Evolutionary conservation across 2,797 vertebrate genomes (phyloP), one percentile per base, ranked within the genome.

Genomic region (Nasua narica): DNA sequence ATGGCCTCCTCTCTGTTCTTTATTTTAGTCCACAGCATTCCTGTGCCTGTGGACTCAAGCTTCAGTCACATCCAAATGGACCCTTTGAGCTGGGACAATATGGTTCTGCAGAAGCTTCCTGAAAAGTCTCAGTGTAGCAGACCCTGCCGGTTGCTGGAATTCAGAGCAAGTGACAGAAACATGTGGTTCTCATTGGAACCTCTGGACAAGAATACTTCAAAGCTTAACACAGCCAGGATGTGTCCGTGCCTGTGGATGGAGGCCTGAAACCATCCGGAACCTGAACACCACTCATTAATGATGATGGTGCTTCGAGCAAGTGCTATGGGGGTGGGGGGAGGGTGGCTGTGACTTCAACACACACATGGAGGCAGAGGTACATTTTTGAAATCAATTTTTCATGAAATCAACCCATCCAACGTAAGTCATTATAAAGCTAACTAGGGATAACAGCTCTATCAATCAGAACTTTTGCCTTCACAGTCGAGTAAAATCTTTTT

Each of bases 371-470:
- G 52, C 72, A 95, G 58, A 77, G 43, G 27, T 72, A 76, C 60
- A 86, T 54, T 93, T 97, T 93, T 67, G 5, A 96, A 91, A 93
- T 87, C 65, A 88, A 56, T 94, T 97, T 97, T 96, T 96, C 81
- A 96, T 94, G 74, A 97, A 95, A 92, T 93, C 87, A 96, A 82
- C 87, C 65, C 54, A 70, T 77, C 35, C 46, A 78, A 90, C 95
- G 6, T 83, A 96, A 97, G 93, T 91, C 91, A 98, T 69, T 97
- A 93, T 84, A 70, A 60, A 92, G 92, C 95, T 98, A 98, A 98
- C 97, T 97, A 97, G 98, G 96, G 91, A 74, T 96, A 98, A 97
- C n/a, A 97, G 98, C 98, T 95, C 91, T 97, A 95, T 97, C 98
- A 92, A 97, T 98, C 95, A 96, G 97, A 96, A 78, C 96, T 89